Evolutionary conservation across 1,140 invertebrate genomes (phyloP).

Genomic region (Piezodorus guildinii): DNA sequence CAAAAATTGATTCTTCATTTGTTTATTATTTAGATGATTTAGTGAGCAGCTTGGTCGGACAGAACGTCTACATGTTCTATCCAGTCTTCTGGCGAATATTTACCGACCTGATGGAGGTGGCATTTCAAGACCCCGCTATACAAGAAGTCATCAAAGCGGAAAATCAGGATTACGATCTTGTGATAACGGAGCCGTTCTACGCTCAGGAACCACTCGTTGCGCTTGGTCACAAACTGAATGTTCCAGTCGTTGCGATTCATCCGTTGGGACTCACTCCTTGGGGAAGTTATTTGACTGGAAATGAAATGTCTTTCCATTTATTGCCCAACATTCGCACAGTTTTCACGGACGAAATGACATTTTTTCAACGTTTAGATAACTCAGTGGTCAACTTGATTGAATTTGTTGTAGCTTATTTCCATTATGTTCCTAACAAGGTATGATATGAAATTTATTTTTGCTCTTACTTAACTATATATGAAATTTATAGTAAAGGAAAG

Average conservation of each 20-base stretch:
- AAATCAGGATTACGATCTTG: conserved; percentile 30
- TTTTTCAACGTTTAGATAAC: conserved; percentile 43
- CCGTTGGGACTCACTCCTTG: conserved; percentile 1
- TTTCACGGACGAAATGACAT: conserved; percentile 40
- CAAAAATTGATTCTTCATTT: no score
- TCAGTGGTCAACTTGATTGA: conserved; percentile 1
- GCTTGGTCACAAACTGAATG: conserved; percentile 30
- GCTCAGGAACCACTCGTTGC: conserved; percentile 31
- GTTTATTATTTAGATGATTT: no score
- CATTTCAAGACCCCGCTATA: conserved; percentile 6
- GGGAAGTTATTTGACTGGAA: conserved; percentile 16
- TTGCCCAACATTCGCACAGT: conserved; percentile 40
- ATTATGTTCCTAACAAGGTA: conserved; percentile 15
- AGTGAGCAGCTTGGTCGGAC: no score
- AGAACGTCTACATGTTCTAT: background rate
- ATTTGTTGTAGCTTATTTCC: background rate
- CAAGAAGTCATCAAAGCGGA: conserved; percentile 17
- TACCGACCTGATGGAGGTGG: conserved; percentile 5
- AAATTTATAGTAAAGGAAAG: no score
- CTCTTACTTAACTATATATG: no score
- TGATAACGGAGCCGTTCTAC: conserved; percentile 31
- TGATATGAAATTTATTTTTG: no score
- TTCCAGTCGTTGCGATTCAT: conserved; percentile 27
- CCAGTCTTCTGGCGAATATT: conserved; percentile 2
- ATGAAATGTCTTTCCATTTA: conserved; percentile 31